Percentiles rank a stretch among this genome's conserved stretches.
phyloP scores from a whole-genome alignment of 1,140 invertebrate species.

The Trypoxylus dichotomus region DNA sequence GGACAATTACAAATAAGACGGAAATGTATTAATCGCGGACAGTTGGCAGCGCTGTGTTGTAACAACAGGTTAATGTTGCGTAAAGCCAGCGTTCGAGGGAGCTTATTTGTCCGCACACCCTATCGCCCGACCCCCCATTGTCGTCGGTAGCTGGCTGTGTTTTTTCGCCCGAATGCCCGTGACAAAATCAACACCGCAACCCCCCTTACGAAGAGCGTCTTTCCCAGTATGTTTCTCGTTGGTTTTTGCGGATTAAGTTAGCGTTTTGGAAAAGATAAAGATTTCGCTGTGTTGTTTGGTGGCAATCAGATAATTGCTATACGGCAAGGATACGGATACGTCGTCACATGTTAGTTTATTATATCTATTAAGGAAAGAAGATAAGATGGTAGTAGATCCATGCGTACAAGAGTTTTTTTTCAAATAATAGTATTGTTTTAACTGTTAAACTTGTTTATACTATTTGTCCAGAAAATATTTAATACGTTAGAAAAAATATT shows the following conservation, averaged over 20 bases:
- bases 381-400: too few relatives aligned
- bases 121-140: conserved; percentile 21
- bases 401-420: too few relatives aligned
- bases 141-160: conserved; percentile 1
- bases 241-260: conserved; percentile 6
- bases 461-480: too few relatives aligned
- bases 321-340: background rate
- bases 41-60: conserved; percentile 36
- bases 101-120: conserved; percentile 37
- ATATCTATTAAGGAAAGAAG: too few relatives aligned
- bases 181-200: conserved; percentile 22
- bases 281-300: background rate
- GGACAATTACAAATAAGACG: conserved; percentile 25
- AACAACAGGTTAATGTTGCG: conserved; percentile 48
- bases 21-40: conserved; percentile 39
- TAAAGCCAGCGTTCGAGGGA: conserved; percentile 41
- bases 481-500: too few relatives aligned
- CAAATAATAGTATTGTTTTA: too few relatives aligned
- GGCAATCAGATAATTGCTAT: background rate
- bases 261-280: conserved; percentile 13
- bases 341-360: background rate
- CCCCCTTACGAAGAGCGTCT: background rate
- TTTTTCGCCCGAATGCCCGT: background rate
- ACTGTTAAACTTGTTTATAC: too few relatives aligned
- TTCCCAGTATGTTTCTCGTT: background rate